Percentiles rank a stretch among this genome's conserved stretches.
Conservation (phyloP, 2,888 invertebrate species). For the Hemaris fuciformis region DNA sequence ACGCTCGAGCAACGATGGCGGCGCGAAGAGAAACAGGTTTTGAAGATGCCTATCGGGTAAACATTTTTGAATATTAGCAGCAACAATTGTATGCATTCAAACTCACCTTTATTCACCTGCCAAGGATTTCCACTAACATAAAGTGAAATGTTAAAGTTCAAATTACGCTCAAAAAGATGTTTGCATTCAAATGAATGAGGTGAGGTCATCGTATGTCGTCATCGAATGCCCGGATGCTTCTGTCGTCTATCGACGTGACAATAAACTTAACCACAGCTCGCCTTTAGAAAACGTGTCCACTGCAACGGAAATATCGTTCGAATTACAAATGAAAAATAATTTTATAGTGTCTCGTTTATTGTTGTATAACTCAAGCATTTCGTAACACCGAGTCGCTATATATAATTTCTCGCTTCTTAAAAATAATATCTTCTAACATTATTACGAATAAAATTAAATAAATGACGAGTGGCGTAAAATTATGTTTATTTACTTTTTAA, state of each 20-base stretch:
- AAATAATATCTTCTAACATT: too few species aligned
- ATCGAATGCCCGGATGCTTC: conserved; percentile 27
- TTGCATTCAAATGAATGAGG: conserved; percentile 29
- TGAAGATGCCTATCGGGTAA: neutral
- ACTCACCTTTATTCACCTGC: conserved; percentile 35
- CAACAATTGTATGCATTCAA: conserved; percentile 24
- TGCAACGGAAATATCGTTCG: neutral
- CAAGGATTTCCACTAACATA: conserved; percentile 37
- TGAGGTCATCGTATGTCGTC: conserved; percentile 53
- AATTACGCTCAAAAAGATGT: conserved; percentile 18
- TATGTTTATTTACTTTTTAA: too few species aligned
- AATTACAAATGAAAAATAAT: neutral
- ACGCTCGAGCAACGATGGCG: neutral
- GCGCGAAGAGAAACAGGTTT: neutral
- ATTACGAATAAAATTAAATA: too few species aligned
- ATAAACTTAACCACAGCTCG: neutral
- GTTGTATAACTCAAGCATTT: neutral
- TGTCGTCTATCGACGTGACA: neutral
- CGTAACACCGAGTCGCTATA: too few species aligned
- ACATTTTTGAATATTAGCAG: neutral
- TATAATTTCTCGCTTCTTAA: too few species aligned
- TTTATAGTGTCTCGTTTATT: neutral
- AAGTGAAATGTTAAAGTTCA: conserved; percentile 49
- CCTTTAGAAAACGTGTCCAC: neutral
- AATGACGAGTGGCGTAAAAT: too few species aligned